Evolutionary conservation across 2,888 invertebrate genomes (phyloP).

Genomic region (Rosalia funebris): DNA sequence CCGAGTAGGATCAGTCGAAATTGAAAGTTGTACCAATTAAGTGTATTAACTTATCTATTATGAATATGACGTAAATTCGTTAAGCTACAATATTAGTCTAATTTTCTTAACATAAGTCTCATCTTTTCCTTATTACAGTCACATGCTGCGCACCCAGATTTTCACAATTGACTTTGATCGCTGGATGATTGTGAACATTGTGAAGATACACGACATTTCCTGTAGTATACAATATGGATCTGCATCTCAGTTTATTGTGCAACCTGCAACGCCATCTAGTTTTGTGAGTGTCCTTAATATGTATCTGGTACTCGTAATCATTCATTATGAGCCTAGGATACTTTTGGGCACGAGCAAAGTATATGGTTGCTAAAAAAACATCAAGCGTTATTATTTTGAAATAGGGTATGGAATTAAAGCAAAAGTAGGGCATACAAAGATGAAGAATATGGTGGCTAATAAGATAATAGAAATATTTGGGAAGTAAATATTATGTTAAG

Average conservation of each 20-base stretch:
- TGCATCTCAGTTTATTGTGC: slow-evolving; percentile 36
- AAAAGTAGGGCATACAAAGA: too few relatives aligned
- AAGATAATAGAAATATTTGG: too few relatives aligned
- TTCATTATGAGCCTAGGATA: slow-evolving; percentile 38
- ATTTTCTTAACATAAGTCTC: too few relatives aligned
- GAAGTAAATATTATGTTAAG: too few relatives aligned
- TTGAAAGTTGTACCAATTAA: too few relatives aligned
- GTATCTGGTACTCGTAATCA: slow-evolving; percentile 33
- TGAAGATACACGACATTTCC: slow-evolving; percentile 35
- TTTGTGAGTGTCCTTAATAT: slow-evolving; percentile 21
- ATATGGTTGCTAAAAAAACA: slow-evolving; percentile 38
- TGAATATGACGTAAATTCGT: too few relatives aligned
- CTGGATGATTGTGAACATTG: slow-evolving; percentile 32
- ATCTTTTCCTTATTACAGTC: background rate
- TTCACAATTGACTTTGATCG: background rate
- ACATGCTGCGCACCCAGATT: slow-evolving; percentile 1
- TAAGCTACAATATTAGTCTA: too few relatives aligned
- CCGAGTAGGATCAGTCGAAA: too few relatives aligned
- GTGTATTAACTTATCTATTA: too few relatives aligned
- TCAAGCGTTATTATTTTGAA: too few relatives aligned
- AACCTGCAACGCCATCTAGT: slow-evolving; percentile 40
- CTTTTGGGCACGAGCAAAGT: slow-evolving; percentile 32
- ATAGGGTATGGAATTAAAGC: too few relatives aligned
- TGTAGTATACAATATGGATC: slow-evolving; percentile 33
- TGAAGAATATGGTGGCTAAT: too few relatives aligned